These are phyloP conservation scores for Sebastes schlegelii DNA, from an alignment of 2,113 vertebrate genomes.

Conservation along the genomic window DNA sequence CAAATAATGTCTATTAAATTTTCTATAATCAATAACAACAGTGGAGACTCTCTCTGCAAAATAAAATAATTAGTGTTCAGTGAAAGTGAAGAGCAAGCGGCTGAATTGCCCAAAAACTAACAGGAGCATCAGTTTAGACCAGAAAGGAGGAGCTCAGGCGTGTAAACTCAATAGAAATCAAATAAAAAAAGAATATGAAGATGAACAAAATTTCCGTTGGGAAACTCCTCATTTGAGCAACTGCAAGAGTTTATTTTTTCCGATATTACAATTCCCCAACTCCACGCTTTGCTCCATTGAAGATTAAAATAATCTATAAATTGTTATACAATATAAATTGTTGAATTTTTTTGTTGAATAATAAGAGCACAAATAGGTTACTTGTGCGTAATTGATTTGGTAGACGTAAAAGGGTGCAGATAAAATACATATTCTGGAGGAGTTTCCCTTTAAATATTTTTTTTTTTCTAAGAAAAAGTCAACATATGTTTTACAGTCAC, in stretches of 20 bases:
- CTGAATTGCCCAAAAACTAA: slow-evolving; percentile 84
- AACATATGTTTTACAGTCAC: neutral
- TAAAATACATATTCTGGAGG: neutral
- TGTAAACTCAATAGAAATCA: slow-evolving; percentile 2
- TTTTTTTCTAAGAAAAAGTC: too few species aligned
- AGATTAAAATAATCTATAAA: neutral
- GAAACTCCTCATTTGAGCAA: neutral
- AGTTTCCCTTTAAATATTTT: neutral
- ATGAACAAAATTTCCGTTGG: neutral
- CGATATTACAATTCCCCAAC: neutral
- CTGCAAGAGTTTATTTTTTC: neutral
- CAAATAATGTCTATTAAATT: slow-evolving; percentile 89
- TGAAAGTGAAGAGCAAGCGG: slow-evolving; percentile 88
- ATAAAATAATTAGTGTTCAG: slow-evolving; percentile 90
- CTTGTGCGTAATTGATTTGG: neutral
- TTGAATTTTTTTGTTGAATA: neutral
- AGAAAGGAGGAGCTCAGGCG: neutral
- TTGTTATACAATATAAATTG: too few species aligned
- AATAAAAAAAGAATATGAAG: neutral
- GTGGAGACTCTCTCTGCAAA: slow-evolving; percentile 86
- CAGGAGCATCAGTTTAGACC: slow-evolving; percentile 35
- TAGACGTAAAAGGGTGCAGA: neutral
- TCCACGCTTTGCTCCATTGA: neutral
- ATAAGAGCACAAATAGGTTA: neutral
- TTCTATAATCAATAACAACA: slow-evolving; percentile 91